These are phyloP conservation scores for Porites cylindrica DNA, from an alignment of 92 coral and sea anemone genomes.

Conservation along the genomic window DNA sequence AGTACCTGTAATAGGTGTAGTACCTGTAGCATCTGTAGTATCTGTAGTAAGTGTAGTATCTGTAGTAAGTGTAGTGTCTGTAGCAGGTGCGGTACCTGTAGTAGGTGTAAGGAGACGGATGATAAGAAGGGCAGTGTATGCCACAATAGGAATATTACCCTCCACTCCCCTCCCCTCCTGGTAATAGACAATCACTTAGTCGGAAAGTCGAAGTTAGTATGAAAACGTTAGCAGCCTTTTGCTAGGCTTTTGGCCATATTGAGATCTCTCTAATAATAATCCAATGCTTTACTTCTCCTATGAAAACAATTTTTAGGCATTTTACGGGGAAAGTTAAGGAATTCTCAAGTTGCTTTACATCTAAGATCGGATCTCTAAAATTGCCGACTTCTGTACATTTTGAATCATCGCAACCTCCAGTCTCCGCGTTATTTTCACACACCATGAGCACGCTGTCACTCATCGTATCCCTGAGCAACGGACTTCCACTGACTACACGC, in stretches of 20 bases:
- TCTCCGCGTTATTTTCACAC: constrained; percentile 10
- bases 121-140: too few species aligned
- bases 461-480: constrained; percentile 44
- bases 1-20: too few species aligned
- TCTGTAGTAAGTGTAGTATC: too few species aligned
- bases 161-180: too few species aligned
- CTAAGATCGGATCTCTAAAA: constrained; percentile 45
- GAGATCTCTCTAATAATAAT: constrained; percentile 62
- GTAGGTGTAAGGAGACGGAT: too few species aligned
- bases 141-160: too few species aligned
- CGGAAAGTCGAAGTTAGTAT: too few species aligned
- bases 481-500: constrained; percentile 52
- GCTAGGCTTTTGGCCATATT: constrained; percentile 33
- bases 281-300: constrained; percentile 30
- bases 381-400: constrained; percentile 37
- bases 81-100: too few species aligned
- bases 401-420: constrained; percentile 30
- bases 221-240: too few species aligned
- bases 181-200: too few species aligned
- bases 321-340: constrained; percentile 12
- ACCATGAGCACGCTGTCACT: constrained; percentile 10
- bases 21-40: too few species aligned
- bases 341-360: constrained; percentile 4
- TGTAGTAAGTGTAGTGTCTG: too few species aligned
- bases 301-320: constrained; percentile 49